Evolutionary conservation across 1,140 invertebrate genomes (phyloP), one percentile per base, ranked within the genome.

Genomic region (Anastatus disparis): DNA sequence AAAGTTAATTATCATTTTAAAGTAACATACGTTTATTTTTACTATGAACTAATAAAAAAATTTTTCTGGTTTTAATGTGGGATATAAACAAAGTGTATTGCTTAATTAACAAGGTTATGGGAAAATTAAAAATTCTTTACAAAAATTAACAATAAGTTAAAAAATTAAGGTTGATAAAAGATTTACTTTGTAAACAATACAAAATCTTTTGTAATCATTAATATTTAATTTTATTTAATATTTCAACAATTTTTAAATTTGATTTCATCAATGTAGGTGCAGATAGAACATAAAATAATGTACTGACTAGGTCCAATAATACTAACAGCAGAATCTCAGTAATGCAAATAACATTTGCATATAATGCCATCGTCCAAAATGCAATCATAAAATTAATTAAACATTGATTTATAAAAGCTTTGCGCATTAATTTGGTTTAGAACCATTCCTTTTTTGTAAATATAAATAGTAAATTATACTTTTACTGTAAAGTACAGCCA

Each of bases 401-500:
- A 52, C 27, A 26, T 52, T 38, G 8, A 3, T 48, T 48, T 52
- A 0, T 61, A 24, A 61, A 61, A 53, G 50, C 27, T 38, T 55
- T 62, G 6, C 24, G 13, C 6, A 22, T 52, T n/a, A 40, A 15
- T 22, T 35, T 40, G 8, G 12, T 35, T 63, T 70, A 55, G 12
- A 70, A 27, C 29, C 22, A 55, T 27, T 38, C 44, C 17, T 7
- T 26, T 7, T 53, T n/a, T 24, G n/a, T 26, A 58, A 58, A 20
- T 40, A 27, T 9, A 12, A 46, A 42, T 20, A 55, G 12, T 40
- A 53, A 26, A 24, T 20, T 62, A 20, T n/a, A 35, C 42, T 68
- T 50, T 77, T 85, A 88, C 63, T 87, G 85, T 65, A 92, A 70
- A 35, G 80, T 80, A 81, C 91, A 92, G 3, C 91, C 91, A 81